Base-by-base conservation (phyloP, 2,113 vertebrate genomes). In the Bungarus multicinctus region DNA sequence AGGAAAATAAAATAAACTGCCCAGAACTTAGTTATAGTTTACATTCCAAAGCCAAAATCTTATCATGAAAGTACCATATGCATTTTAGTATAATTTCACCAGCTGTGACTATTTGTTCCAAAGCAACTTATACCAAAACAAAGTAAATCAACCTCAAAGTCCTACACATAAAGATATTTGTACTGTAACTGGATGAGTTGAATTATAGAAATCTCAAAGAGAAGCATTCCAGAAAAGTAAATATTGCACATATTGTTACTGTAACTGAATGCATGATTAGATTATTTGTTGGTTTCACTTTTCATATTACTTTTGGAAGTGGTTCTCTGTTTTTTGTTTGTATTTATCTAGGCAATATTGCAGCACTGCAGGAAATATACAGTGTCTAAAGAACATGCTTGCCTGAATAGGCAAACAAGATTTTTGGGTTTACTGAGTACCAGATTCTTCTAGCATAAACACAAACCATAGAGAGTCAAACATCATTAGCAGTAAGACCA, bases 61-160 rank as follows among this genome's bases (percentile, higher is more conserved):
- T 95, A 93, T 90, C 94, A 92, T 93, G 93, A 95, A 94, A 96
- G 93, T 53, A 85, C 95, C 93, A 85, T n/a, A 5, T 27, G 58
- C 89, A 92, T 94, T 93, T 94, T 47, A 93, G 93, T 89, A 94
- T 90, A 94, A 92, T 96, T 96, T 94, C 89, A 52, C 93, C 92
- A 95, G 54, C 95, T 93, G 47, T 89, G 90, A 94, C 91, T 90
- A 45, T 60, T 93, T 92, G 89, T 93, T 94, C 94, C 18, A 86
- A 89, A 93, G 88, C 4, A 89, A 45, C 69, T 93, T 58, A 91
- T 39, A 87, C 89, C 91, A 96, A 88, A 96, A 94, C n/a, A 95
- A 89, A 96, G 50, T 69, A 94, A 91, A 94, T 43, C 85, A 89
- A 89, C 90, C 30, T 95, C 53, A 89, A 90, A 87, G 86, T 27